These are phyloP conservation scores for Gymnoscopelus microlampas DNA, from an alignment of 2,797 vertebrate genomes.

Conservation along the genomic window DNA sequence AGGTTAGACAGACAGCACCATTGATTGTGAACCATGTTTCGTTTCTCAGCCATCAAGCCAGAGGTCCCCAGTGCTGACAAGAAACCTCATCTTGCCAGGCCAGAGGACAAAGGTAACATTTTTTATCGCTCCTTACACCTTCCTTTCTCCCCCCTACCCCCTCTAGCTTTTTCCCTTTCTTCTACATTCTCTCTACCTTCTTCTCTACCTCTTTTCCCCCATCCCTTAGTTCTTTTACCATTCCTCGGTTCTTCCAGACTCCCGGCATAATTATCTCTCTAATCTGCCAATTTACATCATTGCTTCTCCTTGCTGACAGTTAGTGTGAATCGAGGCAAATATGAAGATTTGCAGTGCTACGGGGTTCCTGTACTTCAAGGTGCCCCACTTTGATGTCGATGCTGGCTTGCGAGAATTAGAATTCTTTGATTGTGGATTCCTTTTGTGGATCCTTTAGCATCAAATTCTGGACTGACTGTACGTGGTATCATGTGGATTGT, in stretches of 20 bases:
- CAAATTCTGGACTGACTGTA: too few relatives aligned
- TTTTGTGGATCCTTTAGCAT: too few relatives aligned
- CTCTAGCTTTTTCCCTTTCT: not conserved
- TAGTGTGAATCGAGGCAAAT: too few relatives aligned
- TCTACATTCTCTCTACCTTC: not conserved
- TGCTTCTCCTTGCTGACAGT: too few relatives aligned
- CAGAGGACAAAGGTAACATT: slow-evolving; percentile 89
- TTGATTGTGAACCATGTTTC: slow-evolving; percentile 64
- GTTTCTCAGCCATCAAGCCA: slow-evolving; percentile 85
- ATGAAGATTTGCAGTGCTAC: too few relatives aligned
- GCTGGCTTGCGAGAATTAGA: too few relatives aligned
- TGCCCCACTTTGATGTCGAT: too few relatives aligned
- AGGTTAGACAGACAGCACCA: not conserved
- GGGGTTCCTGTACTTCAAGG: too few relatives aligned
- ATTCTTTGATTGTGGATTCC: too few relatives aligned
- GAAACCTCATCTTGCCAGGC: slow-evolving; percentile 78
- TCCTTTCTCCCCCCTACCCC: not conserved
- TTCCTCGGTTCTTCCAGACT: not conserved
- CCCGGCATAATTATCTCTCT: too few relatives aligned
- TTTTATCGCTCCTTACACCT: not conserved
- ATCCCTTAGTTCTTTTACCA: not conserved
- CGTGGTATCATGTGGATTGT: too few relatives aligned
- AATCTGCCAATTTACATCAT: too few relatives aligned
- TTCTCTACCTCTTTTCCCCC: not conserved
- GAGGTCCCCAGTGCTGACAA: slow-evolving; percentile 86